Evolutionary conservation across 2,888 invertebrate species (phyloP), one percentile per base, ranked within the genome.

Genomic region (Cosmorhoe ocellata): DNA sequence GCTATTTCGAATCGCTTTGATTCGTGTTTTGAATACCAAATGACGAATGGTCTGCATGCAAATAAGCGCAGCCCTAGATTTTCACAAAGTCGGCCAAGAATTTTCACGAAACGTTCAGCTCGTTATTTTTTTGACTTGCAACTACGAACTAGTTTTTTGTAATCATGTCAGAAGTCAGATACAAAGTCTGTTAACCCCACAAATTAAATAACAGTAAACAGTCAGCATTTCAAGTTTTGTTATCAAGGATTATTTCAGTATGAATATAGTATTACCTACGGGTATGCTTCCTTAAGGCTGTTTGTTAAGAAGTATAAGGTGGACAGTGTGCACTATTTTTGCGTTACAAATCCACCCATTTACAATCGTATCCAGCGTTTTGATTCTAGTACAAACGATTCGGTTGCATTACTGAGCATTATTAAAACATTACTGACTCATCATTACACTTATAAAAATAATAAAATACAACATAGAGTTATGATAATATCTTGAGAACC

Each of bases 21-120:
- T 60, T 33, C 65, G 54, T 58, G 72, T 64, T 72, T 71, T 76
- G 79, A 81, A 81, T 81, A 74, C 66, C 67, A 76, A 80, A 68
- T 74, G 67, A 71, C 53, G 71, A 77, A 76, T 69, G 79, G 72
- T 68, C 66, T 57, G 80, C 79, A 79, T 80, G 69, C 65, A 69
- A 77, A 81, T 70, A 59, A 59, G 30, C 37, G 37, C 12, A 38
- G 49, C 28, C 44, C 44, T 47, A 61, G 51, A 39, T 52, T 38
- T 43, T 24, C 14, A 12, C 31, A 39, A 28, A 42, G 34, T 51
- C 3, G 11, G 24, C 28, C n/a, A 45, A 51, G 41, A 56, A 41
- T 45, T 51, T 49, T 56, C 46, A 47, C 43, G 40, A 53, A 37
- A 30, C 14, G 27, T 32, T 43, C 31, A 42, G 37, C n/a, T 48